Conservation (phyloP, 2,797 vertebrate species). For the Gallinago solitaria region DNA sequence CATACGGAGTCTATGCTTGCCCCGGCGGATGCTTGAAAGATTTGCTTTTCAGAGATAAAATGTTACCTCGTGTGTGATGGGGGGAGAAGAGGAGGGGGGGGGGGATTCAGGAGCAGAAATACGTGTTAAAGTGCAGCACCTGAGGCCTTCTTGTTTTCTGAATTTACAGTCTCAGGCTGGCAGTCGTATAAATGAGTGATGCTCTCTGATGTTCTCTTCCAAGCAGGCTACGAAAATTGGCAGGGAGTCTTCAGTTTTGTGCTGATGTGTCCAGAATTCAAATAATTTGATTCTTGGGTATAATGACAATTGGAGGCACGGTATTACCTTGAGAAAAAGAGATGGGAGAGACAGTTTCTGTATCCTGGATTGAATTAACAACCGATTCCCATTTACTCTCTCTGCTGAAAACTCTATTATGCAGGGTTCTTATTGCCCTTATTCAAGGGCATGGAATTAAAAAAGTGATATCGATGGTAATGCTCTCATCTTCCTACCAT, state of each 20-base stretch:
- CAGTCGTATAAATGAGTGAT: slow-evolving; percentile 79
- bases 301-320: slow-evolving; percentile 65
- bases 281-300: slow-evolving; percentile 74
- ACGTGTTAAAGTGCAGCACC: slow-evolving; percentile 60
- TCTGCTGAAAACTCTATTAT: slow-evolving; percentile 41
- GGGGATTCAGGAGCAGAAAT: slow-evolving; percentile 57
- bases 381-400: slow-evolving; percentile 22
- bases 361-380: slow-evolving; percentile 48
- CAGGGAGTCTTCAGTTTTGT: slow-evolving; percentile 74
- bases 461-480: slow-evolving; percentile 68
- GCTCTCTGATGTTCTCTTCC: slow-evolving; percentile 69
- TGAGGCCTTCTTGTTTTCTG: slow-evolving; percentile 61
- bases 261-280: slow-evolving; percentile 80
- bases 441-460: slow-evolving; percentile 76
- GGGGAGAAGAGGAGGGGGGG: not conserved
- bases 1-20: not conserved
- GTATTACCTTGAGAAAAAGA: slow-evolving; percentile 72
- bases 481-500: slow-evolving; percentile 51
- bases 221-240: slow-evolving; percentile 71
- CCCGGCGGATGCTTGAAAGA: slow-evolving; percentile 22
- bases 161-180: slow-evolving; percentile 72
- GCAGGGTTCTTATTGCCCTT: slow-evolving; percentile 51
- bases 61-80: not conserved
- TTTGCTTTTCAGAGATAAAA: slow-evolving; percentile 38
- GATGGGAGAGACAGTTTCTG: slow-evolving; percentile 57